phyloP scores from a whole-genome alignment of 2,797 vertebrate genomes.

The Catostomus latipinnis region DNA sequence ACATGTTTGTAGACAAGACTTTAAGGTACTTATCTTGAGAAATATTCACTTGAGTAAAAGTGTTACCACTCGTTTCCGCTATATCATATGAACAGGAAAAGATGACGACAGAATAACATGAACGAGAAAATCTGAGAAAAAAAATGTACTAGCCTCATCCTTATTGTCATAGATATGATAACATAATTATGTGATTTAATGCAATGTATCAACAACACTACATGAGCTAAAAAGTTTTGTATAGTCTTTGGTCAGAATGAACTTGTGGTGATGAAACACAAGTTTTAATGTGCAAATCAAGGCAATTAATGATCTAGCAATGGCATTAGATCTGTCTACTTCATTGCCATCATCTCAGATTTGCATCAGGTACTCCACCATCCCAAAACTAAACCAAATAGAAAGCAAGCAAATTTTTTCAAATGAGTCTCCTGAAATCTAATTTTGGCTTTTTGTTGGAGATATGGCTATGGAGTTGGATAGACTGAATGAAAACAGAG shows the following conservation, averaged over 20 bases:
- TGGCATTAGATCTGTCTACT: slow-evolving; percentile 16
- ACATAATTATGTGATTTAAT: background rate
- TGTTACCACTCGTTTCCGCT: no score
- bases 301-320: slow-evolving; percentile 36
- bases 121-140: background rate
- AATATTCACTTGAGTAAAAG: no score
- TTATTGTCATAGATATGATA: no score
- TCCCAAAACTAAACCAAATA: slow-evolving; percentile 34
- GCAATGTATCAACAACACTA: background rate
- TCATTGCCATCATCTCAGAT: slow-evolving; percentile 17
- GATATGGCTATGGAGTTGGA: slow-evolving; percentile 18
- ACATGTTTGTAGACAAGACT: no score
- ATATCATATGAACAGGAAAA: no score
- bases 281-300: slow-evolving; percentile 31
- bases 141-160: no score
- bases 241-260: no score
- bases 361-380: slow-evolving; percentile 22
- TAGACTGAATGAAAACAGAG: slow-evolving; percentile 36
- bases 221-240: background rate
- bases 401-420: background rate
- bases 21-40: no score
- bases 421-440: slow-evolving; percentile 10
- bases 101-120: no score
- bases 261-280: background rate
- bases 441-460: slow-evolving; percentile 30